Percentiles rank a stretch among this genome's conserved stretches.
Conservation (phyloP, 2,113 vertebrate species). For the Ameiurus melas region DNA sequence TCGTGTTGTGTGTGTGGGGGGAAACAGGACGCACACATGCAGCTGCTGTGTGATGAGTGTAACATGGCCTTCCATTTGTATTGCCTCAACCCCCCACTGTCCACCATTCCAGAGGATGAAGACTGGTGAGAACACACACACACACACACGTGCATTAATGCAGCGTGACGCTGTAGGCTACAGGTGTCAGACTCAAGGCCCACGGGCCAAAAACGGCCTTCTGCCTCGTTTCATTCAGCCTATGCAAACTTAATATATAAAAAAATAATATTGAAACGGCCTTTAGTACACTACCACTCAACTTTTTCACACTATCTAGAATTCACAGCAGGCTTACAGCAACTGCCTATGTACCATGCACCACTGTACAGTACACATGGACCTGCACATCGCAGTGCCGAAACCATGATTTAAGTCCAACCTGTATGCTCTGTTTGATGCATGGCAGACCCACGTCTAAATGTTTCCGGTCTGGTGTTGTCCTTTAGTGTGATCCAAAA, state of each 20-base stretch:
- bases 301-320: neutral
- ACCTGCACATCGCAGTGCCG: neutral
- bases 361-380: neutral
- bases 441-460: neutral
- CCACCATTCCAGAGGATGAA: conserved; percentile 94
- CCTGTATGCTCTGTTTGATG: neutral
- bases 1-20: conserved; percentile 95
- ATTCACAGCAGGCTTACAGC: neutral
- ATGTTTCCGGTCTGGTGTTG: neutral
- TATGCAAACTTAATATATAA: too few relatives aligned
- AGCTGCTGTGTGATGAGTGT: conserved; percentile 96
- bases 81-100: conserved; percentile 92
- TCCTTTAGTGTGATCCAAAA: neutral
- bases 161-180: neutral
- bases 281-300: neutral
- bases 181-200: neutral
- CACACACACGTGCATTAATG: neutral
- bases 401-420: neutral
- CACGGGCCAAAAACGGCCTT: neutral
- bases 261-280: neutral
- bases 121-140: conserved; percentile 84
- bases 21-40: conserved; percentile 96
- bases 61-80: conserved; percentile 99
- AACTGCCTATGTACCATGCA: neutral
- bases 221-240: neutral